Evolutionary conservation across 2,113 vertebrate genomes (phyloP).

Genomic region (Anoura caudifer): DNA sequence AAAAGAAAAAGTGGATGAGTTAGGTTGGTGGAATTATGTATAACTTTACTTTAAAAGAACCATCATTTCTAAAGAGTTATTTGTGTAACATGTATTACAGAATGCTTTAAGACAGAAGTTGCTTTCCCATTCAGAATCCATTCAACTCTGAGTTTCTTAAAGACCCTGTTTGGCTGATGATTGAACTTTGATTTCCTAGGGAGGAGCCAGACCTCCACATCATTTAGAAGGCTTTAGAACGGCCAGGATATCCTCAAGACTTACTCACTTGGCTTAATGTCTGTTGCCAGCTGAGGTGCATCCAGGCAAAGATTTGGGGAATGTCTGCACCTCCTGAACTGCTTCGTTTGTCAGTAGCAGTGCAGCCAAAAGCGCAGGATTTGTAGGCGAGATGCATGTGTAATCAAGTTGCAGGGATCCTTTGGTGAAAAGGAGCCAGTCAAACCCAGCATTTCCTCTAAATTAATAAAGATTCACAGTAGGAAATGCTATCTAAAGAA

Average conservation of each 20-base stretch:
- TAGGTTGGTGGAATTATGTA: background rate
- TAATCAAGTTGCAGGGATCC: background rate
- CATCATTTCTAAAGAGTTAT: background rate
- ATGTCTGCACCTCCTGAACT: background rate
- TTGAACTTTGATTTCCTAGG: background rate
- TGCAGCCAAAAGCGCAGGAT: background rate
- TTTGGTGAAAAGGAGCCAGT: background rate
- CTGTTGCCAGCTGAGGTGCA: background rate
- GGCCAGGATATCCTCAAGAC: background rate
- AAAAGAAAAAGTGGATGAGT: background rate
- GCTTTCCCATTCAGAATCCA: background rate
- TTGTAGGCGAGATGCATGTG: background rate
- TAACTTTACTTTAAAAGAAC: background rate
- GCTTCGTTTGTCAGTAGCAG: background rate
- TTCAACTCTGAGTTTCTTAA: background rate
- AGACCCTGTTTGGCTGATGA: background rate
- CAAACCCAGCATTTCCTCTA: background rate
- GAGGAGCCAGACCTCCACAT: background rate
- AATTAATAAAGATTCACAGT: constrained; percentile 44
- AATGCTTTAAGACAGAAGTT: background rate
- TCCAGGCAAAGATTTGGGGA: background rate
- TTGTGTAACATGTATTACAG: background rate
- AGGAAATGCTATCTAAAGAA: background rate
- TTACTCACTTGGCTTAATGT: background rate
- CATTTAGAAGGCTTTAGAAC: background rate